These are phyloP conservation scores for Drosophila hydei DNA, from an alignment of 1,140 invertebrate genomes.

Conservation along the genomic window DNA sequence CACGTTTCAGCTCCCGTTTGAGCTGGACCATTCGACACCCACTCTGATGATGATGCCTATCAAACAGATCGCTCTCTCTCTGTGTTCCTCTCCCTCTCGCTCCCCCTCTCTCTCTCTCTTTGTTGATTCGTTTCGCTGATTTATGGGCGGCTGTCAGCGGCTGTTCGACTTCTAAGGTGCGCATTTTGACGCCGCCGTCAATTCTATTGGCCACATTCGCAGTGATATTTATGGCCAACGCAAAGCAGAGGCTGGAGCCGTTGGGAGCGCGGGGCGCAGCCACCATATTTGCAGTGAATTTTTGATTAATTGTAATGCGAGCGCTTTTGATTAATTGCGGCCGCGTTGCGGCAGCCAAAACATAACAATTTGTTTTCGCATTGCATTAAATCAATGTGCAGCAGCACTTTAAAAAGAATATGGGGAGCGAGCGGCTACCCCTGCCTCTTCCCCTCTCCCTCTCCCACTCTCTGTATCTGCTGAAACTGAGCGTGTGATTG, in stretches of 20 bases:
- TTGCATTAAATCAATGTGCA: conserved; percentile 70
- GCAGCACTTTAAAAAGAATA: neutral
- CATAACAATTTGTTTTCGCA: conserved; percentile 81
- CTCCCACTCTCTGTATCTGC: neutral
- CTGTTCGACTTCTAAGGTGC: conserved; percentile 48
- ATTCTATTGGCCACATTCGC: conserved; percentile 67
- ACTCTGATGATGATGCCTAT: conserved; percentile 27
- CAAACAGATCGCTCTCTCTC: neutral
- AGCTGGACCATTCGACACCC: conserved; percentile 39
- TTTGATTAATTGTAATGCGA: conserved; percentile 81
- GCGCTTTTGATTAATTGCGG: conserved; percentile 78
- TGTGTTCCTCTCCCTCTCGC: neutral
- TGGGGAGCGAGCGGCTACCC: neutral
- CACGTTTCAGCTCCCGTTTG: neutral
- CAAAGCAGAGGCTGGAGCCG: neutral
- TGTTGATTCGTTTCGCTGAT: conserved; percentile 29
- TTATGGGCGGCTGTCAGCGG: conserved; percentile 53
- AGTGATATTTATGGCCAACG: conserved; percentile 59
- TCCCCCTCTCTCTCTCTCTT: neutral
- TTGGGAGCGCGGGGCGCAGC: too few relatives aligned
- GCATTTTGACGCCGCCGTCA: conserved; percentile 74
- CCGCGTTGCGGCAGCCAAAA: conserved; percentile 50
- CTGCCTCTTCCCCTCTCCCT: neutral
- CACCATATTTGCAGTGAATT: conserved; percentile 23
- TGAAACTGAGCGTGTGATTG: conserved; percentile 66